Base-by-base conservation (phyloP, 2,113 vertebrate species). In the Daboia siamensis region DNA sequence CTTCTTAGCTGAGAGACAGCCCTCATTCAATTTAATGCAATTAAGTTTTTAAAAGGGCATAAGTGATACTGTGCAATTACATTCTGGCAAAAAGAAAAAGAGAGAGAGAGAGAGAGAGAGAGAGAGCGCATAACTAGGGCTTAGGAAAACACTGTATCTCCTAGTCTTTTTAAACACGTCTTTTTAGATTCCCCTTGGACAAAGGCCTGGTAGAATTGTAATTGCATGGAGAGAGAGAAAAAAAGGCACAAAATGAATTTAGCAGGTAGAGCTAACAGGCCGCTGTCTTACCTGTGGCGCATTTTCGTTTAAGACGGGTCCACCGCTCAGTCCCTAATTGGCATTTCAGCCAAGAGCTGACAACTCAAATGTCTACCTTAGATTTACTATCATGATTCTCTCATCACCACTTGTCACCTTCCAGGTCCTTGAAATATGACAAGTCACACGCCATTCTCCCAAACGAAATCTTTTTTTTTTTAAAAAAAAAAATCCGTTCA, bases 281-380 rank as follows among this genome's bases (percentile, higher is more conserved):
- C 87, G 64, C n/a, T 94, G 54, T 86, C 0, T 5, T 94, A 9
- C 84, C 10, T 90, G 57, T 93, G 88, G 89, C 54, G 91, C 0
- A 39, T 93, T 96, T 94, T 39, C 94, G 89, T 90, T 91, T 51
- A 90, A 94, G 26, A 80, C 52, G 64, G 64, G 90, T 90, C 87
- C 80, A 91, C 24, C 87, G 0, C 29, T 95, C 29, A 88, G n/a
- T 0, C n/a, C 0, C 93, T 95, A 93, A 95, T 89, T 46, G 92
- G 64, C 88, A 33, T 94, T 94, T 95, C 87, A 94, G 91, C 33
- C 91, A 93, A 88, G 55, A 91, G 29, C 7, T 93, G n/a, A 9
- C 29, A 87, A 48, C 54, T 44, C 85, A 91, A 90, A 93, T 55
- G 92, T 1, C 57, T 54, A 48, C 5, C 46, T 94, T 86, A 92